These are phyloP conservation scores for Eleutherodactylus coqui DNA, from an alignment of 2,797 vertebrate species.

Conservation along the genomic window DNA sequence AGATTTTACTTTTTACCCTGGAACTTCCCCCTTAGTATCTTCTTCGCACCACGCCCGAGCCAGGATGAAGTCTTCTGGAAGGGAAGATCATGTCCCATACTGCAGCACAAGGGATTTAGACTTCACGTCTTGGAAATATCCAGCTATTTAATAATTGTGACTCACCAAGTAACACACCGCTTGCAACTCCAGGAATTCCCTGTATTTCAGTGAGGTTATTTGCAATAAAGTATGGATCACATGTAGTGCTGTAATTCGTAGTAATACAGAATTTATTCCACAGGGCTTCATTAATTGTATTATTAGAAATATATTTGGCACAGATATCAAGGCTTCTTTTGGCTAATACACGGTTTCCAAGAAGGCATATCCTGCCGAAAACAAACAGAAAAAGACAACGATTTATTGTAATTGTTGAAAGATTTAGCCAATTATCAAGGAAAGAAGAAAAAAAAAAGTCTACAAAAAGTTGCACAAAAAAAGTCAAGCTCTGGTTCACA, in stretches of 20 bases:
- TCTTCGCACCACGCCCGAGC: too few species aligned
- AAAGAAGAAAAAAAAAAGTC: too few species aligned
- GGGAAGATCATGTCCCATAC: too few species aligned
- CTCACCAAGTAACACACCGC: constrained; percentile 88
- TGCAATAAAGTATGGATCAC: constrained; percentile 86
- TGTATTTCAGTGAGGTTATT: constrained; percentile 90
- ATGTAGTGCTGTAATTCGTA: constrained; percentile 88
- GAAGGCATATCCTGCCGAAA: constrained; percentile 84
- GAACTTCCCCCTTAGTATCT: too few species aligned
- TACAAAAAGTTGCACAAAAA: too few species aligned
- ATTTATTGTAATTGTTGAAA: background rate
- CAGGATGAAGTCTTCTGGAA: too few species aligned
- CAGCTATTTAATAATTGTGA: background rate
- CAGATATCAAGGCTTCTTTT: constrained; percentile 89
- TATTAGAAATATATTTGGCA: constrained; percentile 89
- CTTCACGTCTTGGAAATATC: too few species aligned
- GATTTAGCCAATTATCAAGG: too few species aligned
- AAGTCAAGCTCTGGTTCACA: too few species aligned
- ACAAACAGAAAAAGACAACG: background rate
- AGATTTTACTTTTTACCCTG: too few species aligned
- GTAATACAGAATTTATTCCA: constrained; percentile 95
- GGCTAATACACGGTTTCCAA: constrained; percentile 94
- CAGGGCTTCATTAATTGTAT: constrained; percentile 90
- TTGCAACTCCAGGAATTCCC: constrained; percentile 92
- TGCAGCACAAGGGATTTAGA: too few species aligned